Percentiles rank a stretch among this genome's conserved stretches.
Conservation (phyloP, 2,797 vertebrate genomes). For the Acrossocheilus fasciatus region DNA sequence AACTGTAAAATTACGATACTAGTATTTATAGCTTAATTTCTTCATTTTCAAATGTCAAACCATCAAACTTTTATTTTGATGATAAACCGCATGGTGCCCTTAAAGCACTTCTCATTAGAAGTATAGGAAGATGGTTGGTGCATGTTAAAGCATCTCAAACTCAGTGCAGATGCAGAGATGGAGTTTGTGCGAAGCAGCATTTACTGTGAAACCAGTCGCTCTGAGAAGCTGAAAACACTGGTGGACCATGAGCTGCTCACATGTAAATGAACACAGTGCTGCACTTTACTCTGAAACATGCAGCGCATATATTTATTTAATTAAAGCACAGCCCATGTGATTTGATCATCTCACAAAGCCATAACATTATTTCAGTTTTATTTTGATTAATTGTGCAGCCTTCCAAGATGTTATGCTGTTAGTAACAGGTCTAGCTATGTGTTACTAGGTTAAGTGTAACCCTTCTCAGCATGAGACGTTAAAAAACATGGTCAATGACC, state of each 20-base stretch:
- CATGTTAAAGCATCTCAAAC: background rate
- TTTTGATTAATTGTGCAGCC: background rate
- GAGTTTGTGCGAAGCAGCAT: background rate
- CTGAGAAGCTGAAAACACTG: background rate
- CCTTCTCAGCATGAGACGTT: conserved; percentile 79
- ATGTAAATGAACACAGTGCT: background rate
- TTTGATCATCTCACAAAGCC: background rate
- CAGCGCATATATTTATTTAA: background rate
- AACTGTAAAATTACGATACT: background rate
- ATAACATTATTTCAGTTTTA: background rate
- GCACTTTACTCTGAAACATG: background rate
- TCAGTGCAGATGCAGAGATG: no score
- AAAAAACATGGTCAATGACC: conserved; percentile 79
- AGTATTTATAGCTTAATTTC: background rate
- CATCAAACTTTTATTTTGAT: background rate
- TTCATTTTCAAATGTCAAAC: background rate
- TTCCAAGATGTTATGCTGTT: background rate
- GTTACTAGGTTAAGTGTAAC: conserved; percentile 85
- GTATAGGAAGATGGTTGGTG: background rate
- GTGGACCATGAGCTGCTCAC: background rate
- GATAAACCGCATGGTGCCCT: background rate
- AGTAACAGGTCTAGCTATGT: conserved; percentile 55
- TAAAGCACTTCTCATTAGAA: background rate
- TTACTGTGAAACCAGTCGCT: background rate
- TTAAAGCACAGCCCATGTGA: background rate